These are phyloP conservation scores for Keiferia lycopersicella DNA, from an alignment of 2,888 invertebrate genomes.

Conservation along the genomic window DNA sequence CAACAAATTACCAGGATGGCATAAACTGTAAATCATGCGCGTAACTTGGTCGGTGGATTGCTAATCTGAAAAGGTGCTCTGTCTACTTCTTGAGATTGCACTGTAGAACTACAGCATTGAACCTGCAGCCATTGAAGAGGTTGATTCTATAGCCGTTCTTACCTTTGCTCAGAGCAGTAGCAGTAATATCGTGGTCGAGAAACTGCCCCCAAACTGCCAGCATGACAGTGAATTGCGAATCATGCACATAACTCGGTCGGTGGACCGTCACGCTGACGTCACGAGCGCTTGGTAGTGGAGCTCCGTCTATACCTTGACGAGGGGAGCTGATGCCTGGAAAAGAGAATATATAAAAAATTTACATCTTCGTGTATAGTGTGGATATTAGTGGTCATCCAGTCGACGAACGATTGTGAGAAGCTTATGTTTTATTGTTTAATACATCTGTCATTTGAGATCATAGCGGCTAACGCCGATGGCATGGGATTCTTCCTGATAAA, in stretches of 20 bases:
- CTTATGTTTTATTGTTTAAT: no score
- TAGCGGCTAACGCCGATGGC: no score
- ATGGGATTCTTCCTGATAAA: no score
- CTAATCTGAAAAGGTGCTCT: slow-evolving; percentile 65
- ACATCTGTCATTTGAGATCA: no score
- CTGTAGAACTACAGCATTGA: no score
- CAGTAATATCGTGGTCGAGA: slow-evolving; percentile 92
- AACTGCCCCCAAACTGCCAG: slow-evolving; percentile 95
- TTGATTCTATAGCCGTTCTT: not conserved
- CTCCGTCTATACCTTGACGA: slow-evolving; percentile 76
- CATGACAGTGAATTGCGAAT: slow-evolving; percentile 90
- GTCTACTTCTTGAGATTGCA: slow-evolving; percentile 58
- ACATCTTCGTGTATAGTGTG: not conserved
- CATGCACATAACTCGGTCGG: slow-evolving; percentile 86
- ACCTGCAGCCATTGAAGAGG: not conserved
- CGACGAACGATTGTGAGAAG: no score
- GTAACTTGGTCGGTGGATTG: not conserved
- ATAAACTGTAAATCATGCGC: slow-evolving; percentile 83
- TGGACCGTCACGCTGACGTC: slow-evolving; percentile 88
- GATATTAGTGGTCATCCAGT: not conserved
- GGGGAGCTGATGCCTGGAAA: slow-evolving; percentile 83
- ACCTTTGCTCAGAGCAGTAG: slow-evolving; percentile 89
- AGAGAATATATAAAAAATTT: not conserved
- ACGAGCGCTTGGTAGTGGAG: slow-evolving; percentile 86
- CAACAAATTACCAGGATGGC: slow-evolving; percentile 92